Evolutionary conservation across 2,113 vertebrate species (phyloP), one percentile per base, ranked within the genome.

Genomic region (Hemibates koningsi): DNA sequence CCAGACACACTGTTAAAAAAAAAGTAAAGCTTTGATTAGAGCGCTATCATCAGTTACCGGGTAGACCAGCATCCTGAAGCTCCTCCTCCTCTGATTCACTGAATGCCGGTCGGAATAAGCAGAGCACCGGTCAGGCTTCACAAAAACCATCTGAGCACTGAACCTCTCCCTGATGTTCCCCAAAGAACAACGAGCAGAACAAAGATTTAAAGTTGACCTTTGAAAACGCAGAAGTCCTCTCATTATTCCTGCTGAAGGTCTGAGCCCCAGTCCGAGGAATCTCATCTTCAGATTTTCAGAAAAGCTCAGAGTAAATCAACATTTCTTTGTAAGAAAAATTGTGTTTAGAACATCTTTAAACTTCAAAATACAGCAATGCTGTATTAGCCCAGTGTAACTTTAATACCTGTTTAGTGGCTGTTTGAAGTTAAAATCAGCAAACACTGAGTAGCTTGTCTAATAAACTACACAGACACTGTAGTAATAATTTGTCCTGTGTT

Each of bases 71-170:
- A 93, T 90, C 86, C 86, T 45, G 29, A 68, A 83, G 81, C 79
- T 83, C 66, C 50, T 76, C 54, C 38, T 82, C 78, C 32, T 56
- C 17, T 5, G 50, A 29, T 17, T 29, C 79, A 19, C 6, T 17
- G 76, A 90, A 94, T 93, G 91, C 88, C 50, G 48, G 84, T 87
- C 11, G 13, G 92, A 94, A 94, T 88, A 88, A 90, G 86, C 88
- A 59, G 88, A 76, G 63, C 73, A 12, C 45, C 85, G 0, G 76
- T 83, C 86, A 29, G 86, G n/a, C 79, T 85, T 85, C 84, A 32
- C 24, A 6, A 2, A 73, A 84, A 63, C 68, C 90, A 24, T 84
- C 84, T 91, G 24, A 91, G 82, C 66, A 19, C 19, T 57, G 38
- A 43, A 78, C 43, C 2, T 53, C 29, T 6, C 14, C 17, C 80